Percentiles rank a stretch among this genome's conserved stretches.
These are phyloP conservation scores for Sipha flava DNA, from an alignment of 1,140 invertebrate species.

Conservation along the genomic window DNA sequence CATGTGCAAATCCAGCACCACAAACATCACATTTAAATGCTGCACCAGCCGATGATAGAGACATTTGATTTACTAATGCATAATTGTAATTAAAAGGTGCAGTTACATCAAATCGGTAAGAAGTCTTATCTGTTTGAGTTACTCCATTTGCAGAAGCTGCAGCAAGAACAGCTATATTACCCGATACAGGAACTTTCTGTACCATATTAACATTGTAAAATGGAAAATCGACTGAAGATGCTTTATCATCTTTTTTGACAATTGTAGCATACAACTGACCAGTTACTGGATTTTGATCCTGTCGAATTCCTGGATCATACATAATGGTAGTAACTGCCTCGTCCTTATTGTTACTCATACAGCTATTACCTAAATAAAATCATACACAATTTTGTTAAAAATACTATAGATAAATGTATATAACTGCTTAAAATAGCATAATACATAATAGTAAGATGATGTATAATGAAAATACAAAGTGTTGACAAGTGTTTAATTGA, in stretches of 20 bases:
- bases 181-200: conserved; percentile 44
- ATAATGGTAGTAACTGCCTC: conserved; percentile 9
- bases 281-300: conserved; percentile 22
- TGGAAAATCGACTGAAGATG: conserved; percentile 47
- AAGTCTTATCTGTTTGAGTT: conserved; percentile 48
- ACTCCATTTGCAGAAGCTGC: conserved; percentile 32
- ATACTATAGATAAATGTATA: not conserved
- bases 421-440: too few species aligned
- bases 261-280: conserved; percentile 14
- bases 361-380: conserved; percentile 14
- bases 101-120: conserved; percentile 48
- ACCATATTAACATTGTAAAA: conserved; percentile 53
- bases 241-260: conserved; percentile 38
- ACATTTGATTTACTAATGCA: conserved; percentile 51
- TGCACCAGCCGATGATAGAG: conserved; percentile 54
- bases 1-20: conserved; percentile 68
- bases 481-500: too few species aligned
- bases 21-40: conserved; percentile 80
- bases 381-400: not conserved
- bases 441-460: too few species aligned
- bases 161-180: conserved; percentile 46
- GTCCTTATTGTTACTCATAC: not conserved
- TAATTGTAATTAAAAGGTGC: conserved; percentile 51
- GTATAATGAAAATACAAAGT: too few species aligned
- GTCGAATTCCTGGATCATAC: conserved; percentile 23